Conservation (phyloP, 2,888 invertebrate genomes). For the Agapostemon virescens region DNA sequence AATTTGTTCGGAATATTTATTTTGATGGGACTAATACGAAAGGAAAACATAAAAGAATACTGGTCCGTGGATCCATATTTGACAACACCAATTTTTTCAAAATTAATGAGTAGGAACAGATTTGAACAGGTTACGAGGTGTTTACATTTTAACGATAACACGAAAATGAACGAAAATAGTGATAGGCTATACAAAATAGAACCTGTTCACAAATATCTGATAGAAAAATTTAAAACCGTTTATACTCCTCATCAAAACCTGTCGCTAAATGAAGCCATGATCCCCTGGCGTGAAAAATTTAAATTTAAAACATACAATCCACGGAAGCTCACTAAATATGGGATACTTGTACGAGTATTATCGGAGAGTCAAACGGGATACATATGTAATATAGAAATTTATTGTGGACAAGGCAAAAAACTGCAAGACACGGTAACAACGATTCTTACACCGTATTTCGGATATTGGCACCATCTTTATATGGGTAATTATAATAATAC, state of each 20-base stretch:
- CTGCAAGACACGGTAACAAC: not conserved
- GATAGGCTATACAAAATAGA: conserved; percentile 44
- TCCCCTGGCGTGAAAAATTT: conserved; percentile 47
- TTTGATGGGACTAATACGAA: conserved; percentile 52
- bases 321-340: conserved; percentile 9
- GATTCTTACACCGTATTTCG: conserved; percentile 9
- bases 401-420: conserved; percentile 8
- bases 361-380: conserved; percentile 16
- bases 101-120: no score
- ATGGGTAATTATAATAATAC: conserved; percentile 20
- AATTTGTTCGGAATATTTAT: conserved; percentile 48
- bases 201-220: conserved; percentile 40
- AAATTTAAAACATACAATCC: conserved; percentile 27
- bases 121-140: conserved; percentile 29
- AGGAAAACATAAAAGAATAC: conserved; percentile 20
- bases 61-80: conserved; percentile 39
- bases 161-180: conserved; percentile 32
- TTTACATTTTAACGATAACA: conserved; percentile 49
- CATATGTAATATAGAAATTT: conserved; percentile 12
- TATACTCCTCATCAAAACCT: conserved; percentile 43
- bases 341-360: conserved; percentile 14
- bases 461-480: conserved; percentile 24
- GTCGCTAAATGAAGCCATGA: conserved; percentile 43
- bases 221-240: conserved; percentile 45
- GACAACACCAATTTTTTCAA: no score